Evolutionary conservation across 2,113 vertebrate genomes (phyloP).

Genomic region (Todiramphus chloris): DNA sequence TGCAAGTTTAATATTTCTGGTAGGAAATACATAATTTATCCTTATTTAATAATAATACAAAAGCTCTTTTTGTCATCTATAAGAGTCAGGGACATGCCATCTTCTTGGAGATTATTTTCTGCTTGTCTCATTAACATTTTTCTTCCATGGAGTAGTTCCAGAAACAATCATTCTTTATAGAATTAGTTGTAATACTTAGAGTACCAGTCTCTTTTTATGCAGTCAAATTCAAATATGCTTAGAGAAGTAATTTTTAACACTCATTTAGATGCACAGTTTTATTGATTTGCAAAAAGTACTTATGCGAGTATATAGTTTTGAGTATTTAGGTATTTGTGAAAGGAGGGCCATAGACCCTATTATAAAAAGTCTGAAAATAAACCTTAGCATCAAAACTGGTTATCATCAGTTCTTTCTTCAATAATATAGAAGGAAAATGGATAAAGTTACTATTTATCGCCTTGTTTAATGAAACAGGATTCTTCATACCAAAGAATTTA

Average conservation of each 20-base stretch:
- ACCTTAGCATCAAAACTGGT: background rate
- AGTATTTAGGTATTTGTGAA: background rate
- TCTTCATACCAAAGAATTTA: background rate
- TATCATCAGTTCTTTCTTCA: background rate
- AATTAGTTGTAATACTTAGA: background rate
- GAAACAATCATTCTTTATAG: background rate
- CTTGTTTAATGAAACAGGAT: background rate
- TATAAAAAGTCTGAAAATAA: background rate
- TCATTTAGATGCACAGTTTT: background rate
- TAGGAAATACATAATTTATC: background rate
- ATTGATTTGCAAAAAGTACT: background rate
- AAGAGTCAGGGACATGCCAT: background rate
- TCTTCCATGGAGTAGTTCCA: background rate
- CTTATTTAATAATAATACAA: background rate
- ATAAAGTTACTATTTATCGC: background rate
- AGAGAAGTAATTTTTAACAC: background rate
- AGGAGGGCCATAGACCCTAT: background rate
- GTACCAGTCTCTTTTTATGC: background rate
- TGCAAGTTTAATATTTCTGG: background rate
- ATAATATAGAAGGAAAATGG: background rate
- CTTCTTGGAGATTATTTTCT: background rate
- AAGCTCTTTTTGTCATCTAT: background rate
- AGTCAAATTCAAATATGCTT: background rate
- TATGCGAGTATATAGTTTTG: background rate
- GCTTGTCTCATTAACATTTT: background rate